Evolutionary conservation across 2,113 vertebrate genomes (phyloP).

Genomic region (Bothrops jararaca): DNA sequence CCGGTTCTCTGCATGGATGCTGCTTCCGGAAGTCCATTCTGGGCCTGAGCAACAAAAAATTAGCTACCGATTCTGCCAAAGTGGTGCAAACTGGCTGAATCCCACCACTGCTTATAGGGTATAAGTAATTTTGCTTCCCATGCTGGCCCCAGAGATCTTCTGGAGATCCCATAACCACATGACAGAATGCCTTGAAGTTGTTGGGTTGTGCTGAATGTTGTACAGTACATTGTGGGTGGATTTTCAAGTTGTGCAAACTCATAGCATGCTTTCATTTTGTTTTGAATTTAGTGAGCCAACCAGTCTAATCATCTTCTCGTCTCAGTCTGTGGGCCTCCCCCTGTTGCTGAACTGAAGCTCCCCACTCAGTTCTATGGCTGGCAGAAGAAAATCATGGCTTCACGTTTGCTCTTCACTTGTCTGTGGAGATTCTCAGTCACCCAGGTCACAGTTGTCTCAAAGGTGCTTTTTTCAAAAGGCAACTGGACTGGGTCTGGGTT

Average conservation of each 20-base stretch:
- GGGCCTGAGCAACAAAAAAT: too few species aligned
- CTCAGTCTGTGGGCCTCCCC: background rate
- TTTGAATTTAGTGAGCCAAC: background rate
- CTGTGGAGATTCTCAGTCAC: too few species aligned
- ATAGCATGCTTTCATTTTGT: background rate
- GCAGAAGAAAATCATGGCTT: background rate
- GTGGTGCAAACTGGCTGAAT: too few species aligned
- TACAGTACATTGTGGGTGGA: background rate
- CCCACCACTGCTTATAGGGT: background rate
- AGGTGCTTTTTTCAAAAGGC: too few species aligned
- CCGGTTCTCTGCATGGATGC: too few species aligned
- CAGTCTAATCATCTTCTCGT: background rate
- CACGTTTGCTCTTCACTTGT: background rate
- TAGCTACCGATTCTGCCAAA: too few species aligned
- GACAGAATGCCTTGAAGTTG: background rate
- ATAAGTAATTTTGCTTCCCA: background rate
- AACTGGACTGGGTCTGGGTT: too few species aligned
- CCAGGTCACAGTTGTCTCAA: too few species aligned
- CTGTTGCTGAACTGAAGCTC: background rate
- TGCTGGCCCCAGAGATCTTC: background rate
- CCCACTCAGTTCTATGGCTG: background rate
- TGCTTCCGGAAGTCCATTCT: too few species aligned
- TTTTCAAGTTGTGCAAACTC: background rate
- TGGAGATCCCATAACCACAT: background rate
- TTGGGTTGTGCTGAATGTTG: background rate